Evolutionary conservation across 2,888 invertebrate species (phyloP), one percentile per base, ranked within the genome.

Genomic region (Leptarthrus brevirostris): DNA sequence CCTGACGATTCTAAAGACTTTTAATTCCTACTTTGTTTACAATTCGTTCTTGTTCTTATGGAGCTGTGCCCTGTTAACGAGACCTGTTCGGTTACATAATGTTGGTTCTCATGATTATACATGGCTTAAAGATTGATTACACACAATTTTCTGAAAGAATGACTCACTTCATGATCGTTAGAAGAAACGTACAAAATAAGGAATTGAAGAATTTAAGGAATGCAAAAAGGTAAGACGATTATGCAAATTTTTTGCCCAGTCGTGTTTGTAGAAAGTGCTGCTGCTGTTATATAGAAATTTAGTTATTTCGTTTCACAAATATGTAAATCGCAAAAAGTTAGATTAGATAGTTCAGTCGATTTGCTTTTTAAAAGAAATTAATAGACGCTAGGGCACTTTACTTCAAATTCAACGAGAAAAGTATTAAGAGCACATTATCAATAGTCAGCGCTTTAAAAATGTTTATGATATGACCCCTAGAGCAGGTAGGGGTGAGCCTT

Each of bases 21-120:
- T 58, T 58, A 36, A 58, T 34, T 36, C 58, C n/a, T 30, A 20
- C 12, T 36, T 58, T 58, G 58, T 58, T 58, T 58, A 58, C 58
- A 58, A 18, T 58, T 58, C 18, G 22, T 20, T 40, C 30, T 36
- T 30, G n/a, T n/a, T n/a, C n/a, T 22, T 58, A 20, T 58, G 58
- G 16, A 26, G 34, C 12, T 34, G 58, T 16, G 36, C 58, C 6
- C 40, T 12, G 10, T 3, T 6, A 40, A 40, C 40, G 40, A 40
- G n/a, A 40, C 2, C n/a, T 40, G 40, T 3, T 40, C n/a, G 40
- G n/a, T 40, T 40, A 40, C 40, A 40, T 40, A 40, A 2, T 40
- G n/a, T 12, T 40, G 1, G 40, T 40, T 40, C 40, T 40, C n/a
- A 40, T 40, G 40, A 40, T 40, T 40, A 40, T 40, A 40, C 12